Evolutionary conservation across 2,113 vertebrate genomes (phyloP).

Genomic region (Pongo pygmaeus): DNA sequence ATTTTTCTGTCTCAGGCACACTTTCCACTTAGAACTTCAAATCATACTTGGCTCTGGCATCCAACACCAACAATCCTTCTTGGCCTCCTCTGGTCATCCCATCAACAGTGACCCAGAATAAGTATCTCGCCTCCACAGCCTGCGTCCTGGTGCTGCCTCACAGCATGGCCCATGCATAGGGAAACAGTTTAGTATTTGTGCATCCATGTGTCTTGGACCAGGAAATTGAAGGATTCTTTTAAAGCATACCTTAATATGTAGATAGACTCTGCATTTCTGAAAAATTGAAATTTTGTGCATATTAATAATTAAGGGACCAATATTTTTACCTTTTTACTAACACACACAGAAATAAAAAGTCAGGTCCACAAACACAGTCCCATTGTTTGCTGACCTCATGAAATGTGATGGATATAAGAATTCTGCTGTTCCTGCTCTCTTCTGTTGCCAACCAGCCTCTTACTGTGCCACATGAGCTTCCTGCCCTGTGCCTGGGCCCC

Average conservation of each 20-base stretch:
- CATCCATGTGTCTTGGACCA: not conserved
- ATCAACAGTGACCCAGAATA: not conserved
- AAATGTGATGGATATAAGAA: not conserved
- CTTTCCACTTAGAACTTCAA: not conserved
- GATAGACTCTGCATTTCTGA: not conserved
- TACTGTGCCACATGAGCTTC: not conserved
- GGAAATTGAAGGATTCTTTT: not conserved
- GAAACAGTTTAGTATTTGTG: not conserved
- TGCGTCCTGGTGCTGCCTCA: not conserved
- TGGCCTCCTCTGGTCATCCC: not conserved
- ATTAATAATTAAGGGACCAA: not conserved
- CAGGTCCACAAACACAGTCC: not conserved
- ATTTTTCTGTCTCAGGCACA: not conserved
- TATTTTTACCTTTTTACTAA: not conserved
- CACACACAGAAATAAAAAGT: not conserved
- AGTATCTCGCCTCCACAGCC: not conserved
- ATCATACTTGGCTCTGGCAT: not conserved
- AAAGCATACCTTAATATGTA: not conserved
- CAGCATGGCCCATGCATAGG: not conserved
- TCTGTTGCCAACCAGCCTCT: not conserved
- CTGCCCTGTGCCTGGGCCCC: not conserved
- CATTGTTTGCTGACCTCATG: not conserved
- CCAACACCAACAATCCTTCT: not conserved
- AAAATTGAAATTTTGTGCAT: not conserved
- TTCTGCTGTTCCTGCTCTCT: not conserved